phyloP scores from a whole-genome alignment of 2,888 invertebrate genomes.

The Drosophila prostipennis region DNA sequence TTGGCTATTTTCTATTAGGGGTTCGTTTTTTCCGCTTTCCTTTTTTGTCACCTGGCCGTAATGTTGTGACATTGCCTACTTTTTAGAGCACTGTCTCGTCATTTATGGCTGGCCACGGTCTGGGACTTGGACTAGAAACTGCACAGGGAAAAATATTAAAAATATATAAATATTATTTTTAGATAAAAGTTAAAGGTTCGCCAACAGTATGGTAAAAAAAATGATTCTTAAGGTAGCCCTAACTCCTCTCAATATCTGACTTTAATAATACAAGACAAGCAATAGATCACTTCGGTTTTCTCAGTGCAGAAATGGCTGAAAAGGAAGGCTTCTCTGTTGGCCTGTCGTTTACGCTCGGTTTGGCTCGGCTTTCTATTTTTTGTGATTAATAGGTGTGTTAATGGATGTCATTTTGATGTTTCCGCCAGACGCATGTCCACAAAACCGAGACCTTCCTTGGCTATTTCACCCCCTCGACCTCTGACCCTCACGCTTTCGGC shows the following conservation, averaged over 20 bases:
- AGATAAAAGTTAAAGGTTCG: too few species aligned
- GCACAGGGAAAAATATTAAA: constrained; percentile 8
- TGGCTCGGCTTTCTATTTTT: constrained; percentile 45
- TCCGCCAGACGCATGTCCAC: constrained; percentile 75
- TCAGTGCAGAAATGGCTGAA: constrained; percentile 2
- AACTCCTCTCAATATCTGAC: background rate
- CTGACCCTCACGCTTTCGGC: constrained; percentile 29
- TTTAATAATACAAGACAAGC: background rate
- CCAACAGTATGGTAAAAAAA: too few species aligned
- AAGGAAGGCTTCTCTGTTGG: background rate
- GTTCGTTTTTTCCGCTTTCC: constrained; percentile 40
- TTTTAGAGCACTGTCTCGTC: constrained; percentile 52
- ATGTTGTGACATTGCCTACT: constrained; percentile 65
- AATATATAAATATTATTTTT: background rate
- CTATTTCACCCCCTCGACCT: background rate
- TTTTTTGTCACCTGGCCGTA: constrained; percentile 70
- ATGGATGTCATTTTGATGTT: constrained; percentile 83
- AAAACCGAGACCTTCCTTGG: constrained; percentile 12
- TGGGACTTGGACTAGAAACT: constrained; percentile 2
- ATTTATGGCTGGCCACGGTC: constrained; percentile 23
- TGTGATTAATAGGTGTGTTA: constrained; percentile 83
- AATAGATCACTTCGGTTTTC: background rate
- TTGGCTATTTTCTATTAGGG: constrained; percentile 58
- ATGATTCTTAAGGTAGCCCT: too few species aligned
- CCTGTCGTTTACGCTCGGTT: constrained; percentile 40